Percentiles rank a stretch among this genome's conserved stretches.
Evolutionary conservation across 92 coral and sea anemone genomes (phyloP).

Genomic region (Meandrina meandrites): DNA sequence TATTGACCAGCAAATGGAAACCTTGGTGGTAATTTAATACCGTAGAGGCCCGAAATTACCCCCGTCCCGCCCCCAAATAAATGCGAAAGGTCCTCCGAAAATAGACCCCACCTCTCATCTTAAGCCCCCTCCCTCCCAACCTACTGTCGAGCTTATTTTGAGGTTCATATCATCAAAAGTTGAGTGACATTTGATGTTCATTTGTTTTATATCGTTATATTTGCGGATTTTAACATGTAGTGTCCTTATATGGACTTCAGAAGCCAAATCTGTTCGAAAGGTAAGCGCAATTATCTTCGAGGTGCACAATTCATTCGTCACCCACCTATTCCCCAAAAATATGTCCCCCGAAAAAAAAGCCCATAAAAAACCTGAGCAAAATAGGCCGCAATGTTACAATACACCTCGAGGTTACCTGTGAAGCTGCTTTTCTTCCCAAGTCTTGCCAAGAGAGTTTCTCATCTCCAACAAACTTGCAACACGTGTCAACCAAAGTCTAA

Average conservation of each 20-base stretch:
- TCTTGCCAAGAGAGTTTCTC: conserved; percentile 95
- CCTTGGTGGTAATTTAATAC: neutral
- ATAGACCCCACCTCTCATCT: neutral
- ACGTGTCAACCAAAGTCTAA: conserved; percentile 86
- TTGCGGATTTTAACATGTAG: neutral
- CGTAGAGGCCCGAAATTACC: neutral
- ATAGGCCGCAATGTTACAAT: neutral
- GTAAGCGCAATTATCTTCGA: neutral
- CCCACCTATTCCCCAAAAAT: neutral
- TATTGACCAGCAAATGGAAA: neutral
- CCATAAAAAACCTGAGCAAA: too few relatives aligned
- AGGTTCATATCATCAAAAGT: too few relatives aligned
- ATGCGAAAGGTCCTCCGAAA: too few relatives aligned
- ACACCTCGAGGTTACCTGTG: conserved; percentile 37
- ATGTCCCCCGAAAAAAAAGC: too few relatives aligned
- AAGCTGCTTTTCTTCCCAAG: conserved; percentile 68
- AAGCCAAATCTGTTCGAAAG: neutral
- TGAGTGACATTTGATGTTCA: too few relatives aligned
- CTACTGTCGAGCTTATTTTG: too few relatives aligned
- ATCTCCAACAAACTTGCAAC: conserved; percentile 89
- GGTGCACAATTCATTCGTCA: neutral
- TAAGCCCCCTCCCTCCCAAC: neutral
- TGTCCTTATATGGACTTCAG: neutral
- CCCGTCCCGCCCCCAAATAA: too few relatives aligned
- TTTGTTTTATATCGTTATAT: neutral